phyloP scores from a whole-genome alignment of 2,888 invertebrate genomes.

The Chromoteleia sp. region DNA sequence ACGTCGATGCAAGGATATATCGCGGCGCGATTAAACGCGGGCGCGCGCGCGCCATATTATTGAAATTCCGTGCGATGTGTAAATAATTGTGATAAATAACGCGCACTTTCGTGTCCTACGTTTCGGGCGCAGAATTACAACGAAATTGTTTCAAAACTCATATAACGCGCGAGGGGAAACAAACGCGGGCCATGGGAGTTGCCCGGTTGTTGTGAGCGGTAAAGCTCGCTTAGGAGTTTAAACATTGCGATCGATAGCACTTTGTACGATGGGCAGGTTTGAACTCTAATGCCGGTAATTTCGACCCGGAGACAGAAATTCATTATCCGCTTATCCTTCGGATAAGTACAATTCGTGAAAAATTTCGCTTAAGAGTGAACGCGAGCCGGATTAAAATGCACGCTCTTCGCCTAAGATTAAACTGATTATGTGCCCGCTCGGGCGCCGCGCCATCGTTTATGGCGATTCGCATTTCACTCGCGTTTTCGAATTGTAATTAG shows the following conservation, averaged over 20 bases:
- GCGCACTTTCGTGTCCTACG: slow-evolving; percentile 64
- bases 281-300: slow-evolving; percentile 72
- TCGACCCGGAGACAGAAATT: slow-evolving; percentile 67
- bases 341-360: slow-evolving; percentile 65
- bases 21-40: slow-evolving; percentile 43
- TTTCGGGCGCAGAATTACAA: slow-evolving; percentile 73
- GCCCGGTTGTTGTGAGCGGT: slow-evolving; percentile 70
- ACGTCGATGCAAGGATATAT: slow-evolving; percentile 58
- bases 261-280: slow-evolving; percentile 68
- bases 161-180: slow-evolving; percentile 75
- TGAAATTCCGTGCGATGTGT: slow-evolving; percentile 66
- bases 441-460: not conserved
- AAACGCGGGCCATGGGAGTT: slow-evolving; percentile 71
- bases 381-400: slow-evolving; percentile 57
- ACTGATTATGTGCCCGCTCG: slow-evolving; percentile 56
- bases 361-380: slow-evolving; percentile 67
- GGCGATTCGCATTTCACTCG: slow-evolving; percentile 3
- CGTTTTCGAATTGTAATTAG: not conserved
- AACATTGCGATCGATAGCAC: slow-evolving; percentile 71
- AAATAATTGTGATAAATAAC: slow-evolving; percentile 71
- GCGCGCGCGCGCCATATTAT: slow-evolving; percentile 44
- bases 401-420: slow-evolving; percentile 55
- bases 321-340: slow-evolving; percentile 71
- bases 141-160: slow-evolving; percentile 78
- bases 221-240: slow-evolving; percentile 71